Evolutionary conservation across 2,797 vertebrate species (phyloP).

Genomic region (Sylvilagus floridanus): DNA sequence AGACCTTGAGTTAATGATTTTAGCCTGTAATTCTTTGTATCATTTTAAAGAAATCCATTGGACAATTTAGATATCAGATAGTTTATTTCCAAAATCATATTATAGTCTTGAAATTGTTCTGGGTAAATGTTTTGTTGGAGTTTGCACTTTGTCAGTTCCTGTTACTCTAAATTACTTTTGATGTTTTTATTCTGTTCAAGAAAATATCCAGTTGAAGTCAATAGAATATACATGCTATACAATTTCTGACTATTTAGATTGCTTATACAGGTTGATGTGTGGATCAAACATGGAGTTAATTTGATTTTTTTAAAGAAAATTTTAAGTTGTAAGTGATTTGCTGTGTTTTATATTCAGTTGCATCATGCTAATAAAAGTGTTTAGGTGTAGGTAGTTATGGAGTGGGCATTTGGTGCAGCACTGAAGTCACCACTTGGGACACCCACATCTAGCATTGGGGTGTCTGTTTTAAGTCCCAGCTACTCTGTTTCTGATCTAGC

Average conservation of each 20-base stretch:
- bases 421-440: too few species aligned
- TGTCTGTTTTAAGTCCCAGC: too few species aligned
- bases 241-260: conserved; percentile 2
- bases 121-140: conserved; percentile 64
- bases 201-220: conserved; percentile 69
- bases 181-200: conserved; percentile 65
- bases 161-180: conserved; percentile 73
- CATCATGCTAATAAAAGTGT: not conserved
- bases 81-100: conserved; percentile 69
- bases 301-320: not conserved
- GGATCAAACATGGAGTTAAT: not conserved
- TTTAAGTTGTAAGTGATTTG: conserved; percentile 6
- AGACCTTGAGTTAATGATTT: conserved; percentile 67
- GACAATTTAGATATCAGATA: conserved; percentile 61
- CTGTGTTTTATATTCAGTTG: conserved; percentile 49
- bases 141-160: conserved; percentile 71
- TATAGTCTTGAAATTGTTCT: conserved; percentile 55
- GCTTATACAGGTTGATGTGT: not conserved
- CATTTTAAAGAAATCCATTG: conserved; percentile 59
- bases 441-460: too few species aligned
- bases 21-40: conserved; percentile 42
- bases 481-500: too few species aligned
- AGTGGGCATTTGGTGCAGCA: too few species aligned
- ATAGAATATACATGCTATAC: conserved; percentile 15
- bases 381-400: not conserved